phyloP scores from a whole-genome alignment of 35 echinoderm and acorn worm species.

The Ophiothrix spiculata region DNA sequence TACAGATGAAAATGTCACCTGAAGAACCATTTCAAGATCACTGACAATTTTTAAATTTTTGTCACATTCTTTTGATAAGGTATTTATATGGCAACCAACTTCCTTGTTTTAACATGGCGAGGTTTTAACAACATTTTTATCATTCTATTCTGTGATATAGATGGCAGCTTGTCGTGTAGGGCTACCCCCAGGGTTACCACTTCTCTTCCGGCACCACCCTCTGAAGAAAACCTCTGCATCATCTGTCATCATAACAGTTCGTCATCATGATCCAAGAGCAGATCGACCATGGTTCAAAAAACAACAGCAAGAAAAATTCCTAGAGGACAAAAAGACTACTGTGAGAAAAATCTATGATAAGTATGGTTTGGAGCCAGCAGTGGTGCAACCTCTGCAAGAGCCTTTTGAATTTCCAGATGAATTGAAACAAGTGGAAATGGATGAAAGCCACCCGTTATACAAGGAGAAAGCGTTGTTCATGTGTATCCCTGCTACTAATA shows the following conservation, averaged over 20 bases:
- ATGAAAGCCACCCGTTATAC: slow-evolving; percentile 38
- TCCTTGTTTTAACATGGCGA: no score
- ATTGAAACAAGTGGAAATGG: slow-evolving; percentile 10
- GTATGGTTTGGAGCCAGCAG: slow-evolving; percentile 1
- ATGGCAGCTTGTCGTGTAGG: no score
- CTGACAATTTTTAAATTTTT: no score
- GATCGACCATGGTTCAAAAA: slow-evolving; percentile 6
- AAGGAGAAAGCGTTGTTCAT: slow-evolving; percentile 45
- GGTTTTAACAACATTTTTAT: no score
- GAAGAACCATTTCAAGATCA: no score
- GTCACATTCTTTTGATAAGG: no score
- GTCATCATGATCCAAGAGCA: not conserved
- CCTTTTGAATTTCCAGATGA: not conserved
- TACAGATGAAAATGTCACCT: no score
- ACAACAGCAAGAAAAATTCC: not conserved
- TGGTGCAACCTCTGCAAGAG: not conserved
- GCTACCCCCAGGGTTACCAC: no score
- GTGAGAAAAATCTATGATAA: slow-evolving; percentile 4
- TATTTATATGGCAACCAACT: no score
- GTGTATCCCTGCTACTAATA: slow-evolving; percentile 26
- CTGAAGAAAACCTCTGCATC: not conserved
- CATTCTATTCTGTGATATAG: no score
- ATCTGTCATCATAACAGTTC: not conserved
- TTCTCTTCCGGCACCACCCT: no score
- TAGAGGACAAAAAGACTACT: slow-evolving; percentile 3